phyloP scores from a whole-genome alignment of 1,140 invertebrate species.

The Zaprionus kolodkinae region DNA sequence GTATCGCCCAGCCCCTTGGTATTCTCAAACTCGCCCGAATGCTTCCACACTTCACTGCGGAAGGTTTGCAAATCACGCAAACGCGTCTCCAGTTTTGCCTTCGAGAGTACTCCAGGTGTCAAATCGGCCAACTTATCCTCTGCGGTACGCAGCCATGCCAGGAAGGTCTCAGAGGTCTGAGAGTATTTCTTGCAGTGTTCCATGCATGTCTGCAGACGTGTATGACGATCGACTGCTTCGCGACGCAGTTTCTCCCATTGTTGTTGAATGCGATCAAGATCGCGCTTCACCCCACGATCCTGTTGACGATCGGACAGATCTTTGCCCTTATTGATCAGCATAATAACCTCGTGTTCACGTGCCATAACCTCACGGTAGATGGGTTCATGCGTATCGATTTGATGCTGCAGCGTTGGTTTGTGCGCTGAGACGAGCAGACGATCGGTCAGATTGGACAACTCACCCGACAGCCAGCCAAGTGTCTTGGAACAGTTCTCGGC shows the following conservation, averaged over 20 bases:
- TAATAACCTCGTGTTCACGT: conserved; percentile 96
- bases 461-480: conserved; percentile 93
- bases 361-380: conserved; percentile 94
- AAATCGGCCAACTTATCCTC: conserved; percentile 93
- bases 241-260: conserved; percentile 96
- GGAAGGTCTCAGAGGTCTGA: conserved; percentile 92
- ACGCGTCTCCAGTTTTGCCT: conserved; percentile 94
- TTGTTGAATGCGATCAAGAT: conserved; percentile 93
- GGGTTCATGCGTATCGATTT: conserved; percentile 94
- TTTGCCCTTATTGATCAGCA: conserved; percentile 95
- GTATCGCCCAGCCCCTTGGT: conserved; percentile 93
- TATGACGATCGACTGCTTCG: conserved; percentile 93
- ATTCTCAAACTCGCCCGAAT: conserved; percentile 96
- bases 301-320: conserved; percentile 88
- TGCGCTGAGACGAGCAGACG: conserved; percentile 94
- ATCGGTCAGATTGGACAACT: conserved; percentile 90
- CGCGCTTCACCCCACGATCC: conserved; percentile 87
- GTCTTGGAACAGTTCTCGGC: conserved; percentile 93
- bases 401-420: conserved; percentile 91
- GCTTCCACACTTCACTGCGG: conserved; percentile 96
- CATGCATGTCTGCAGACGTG: conserved; percentile 93
- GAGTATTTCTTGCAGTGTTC: conserved; percentile 97
- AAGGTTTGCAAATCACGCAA: conserved; percentile 95
- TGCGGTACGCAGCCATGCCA: conserved; percentile 94
- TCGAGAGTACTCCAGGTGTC: conserved; percentile 92